phyloP scores from a whole-genome alignment of 2,888 invertebrate genomes.

The Atherix ibis region DNA sequence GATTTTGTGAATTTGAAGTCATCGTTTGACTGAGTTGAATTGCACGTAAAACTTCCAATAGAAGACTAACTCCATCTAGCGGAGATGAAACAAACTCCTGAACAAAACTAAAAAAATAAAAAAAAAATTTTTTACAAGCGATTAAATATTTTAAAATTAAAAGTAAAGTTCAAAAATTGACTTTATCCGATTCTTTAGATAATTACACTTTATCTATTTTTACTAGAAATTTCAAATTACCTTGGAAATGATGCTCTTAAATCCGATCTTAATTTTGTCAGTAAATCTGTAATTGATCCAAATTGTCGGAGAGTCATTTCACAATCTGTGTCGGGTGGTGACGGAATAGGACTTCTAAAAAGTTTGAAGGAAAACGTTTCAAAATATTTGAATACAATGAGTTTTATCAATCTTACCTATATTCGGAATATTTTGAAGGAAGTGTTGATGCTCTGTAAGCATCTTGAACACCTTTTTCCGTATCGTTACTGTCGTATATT shows the following conservation, averaged over 20 bases:
- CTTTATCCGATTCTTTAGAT: neutral
- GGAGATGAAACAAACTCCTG: constrained; percentile 83
- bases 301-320: constrained; percentile 83
- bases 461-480: constrained; percentile 19
- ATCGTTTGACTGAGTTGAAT: constrained; percentile 68
- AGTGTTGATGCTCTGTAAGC: constrained; percentile 24
- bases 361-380: no score
- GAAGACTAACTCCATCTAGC: constrained; percentile 69
- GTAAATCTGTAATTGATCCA: constrained; percentile 70
- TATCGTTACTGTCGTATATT: constrained; percentile 25
- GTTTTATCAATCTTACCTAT: constrained; percentile 24
- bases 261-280: constrained; percentile 74
- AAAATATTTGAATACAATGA: no score
- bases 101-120: constrained; percentile 71
- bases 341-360: constrained; percentile 48
- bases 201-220: neutral
- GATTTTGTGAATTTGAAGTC: constrained; percentile 27
- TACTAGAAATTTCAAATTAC: constrained; percentile 33
- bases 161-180: neutral
- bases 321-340: constrained; percentile 42
- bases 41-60: constrained; percentile 70
- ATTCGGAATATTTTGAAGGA: constrained; percentile 28
- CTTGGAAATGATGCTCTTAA: constrained; percentile 76
- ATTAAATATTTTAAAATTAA: no score
- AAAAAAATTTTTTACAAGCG: no score